These are phyloP conservation scores for Corynorhinus townsendii DNA, from an alignment of 2,113 vertebrate genomes.

Conservation along the genomic window DNA sequence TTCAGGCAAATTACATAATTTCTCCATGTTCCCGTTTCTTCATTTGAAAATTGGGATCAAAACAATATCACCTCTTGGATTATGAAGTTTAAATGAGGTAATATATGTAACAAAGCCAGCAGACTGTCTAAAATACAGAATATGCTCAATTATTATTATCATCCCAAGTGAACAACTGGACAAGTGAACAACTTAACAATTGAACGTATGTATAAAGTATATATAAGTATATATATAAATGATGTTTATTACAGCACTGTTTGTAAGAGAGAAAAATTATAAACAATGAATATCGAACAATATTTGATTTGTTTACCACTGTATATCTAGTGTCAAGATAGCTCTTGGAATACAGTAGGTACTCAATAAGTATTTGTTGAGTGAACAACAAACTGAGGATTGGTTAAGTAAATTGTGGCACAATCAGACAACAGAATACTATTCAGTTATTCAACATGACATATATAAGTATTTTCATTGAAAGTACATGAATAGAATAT, in stretches of 20 bases:
- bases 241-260: not conserved
- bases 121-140: not conserved
- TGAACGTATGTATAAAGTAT: not conserved
- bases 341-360: not conserved
- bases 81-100: not conserved
- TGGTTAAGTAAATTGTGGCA: not conserved
- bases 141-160: not conserved
- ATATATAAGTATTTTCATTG: not conserved
- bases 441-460: conserved; percentile 6
- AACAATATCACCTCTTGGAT: not conserved
- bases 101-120: not conserved
- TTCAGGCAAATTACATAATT: not conserved
- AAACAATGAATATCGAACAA: not conserved
- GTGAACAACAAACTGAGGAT: not conserved
- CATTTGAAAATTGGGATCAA: not conserved
- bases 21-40: not conserved
- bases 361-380: not conserved
- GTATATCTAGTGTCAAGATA: not conserved
- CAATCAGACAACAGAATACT: not conserved
- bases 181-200: not conserved
- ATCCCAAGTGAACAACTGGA: not conserved
- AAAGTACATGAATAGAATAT: not conserved
- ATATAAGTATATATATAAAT: not conserved
- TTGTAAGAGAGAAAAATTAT: not conserved
- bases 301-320: not conserved